Conservation (phyloP, 2,888 invertebrate genomes). For the Troides oblongomaculatus region DNA sequence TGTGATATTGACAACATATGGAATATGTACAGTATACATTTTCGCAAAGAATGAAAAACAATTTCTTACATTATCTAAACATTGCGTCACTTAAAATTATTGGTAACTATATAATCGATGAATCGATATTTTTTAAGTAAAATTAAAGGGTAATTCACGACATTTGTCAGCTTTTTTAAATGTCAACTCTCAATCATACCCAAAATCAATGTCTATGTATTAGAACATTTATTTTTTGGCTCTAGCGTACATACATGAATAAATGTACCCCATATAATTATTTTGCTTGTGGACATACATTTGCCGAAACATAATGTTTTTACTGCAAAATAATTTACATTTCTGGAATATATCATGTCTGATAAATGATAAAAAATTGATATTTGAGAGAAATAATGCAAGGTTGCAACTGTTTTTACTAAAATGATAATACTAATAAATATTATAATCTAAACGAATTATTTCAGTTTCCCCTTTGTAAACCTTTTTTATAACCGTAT, state of each 20-base stretch:
- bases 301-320: neutral
- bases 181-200: neutral
- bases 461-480: neutral
- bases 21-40: constrained; percentile 43
- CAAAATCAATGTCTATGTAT: neutral
- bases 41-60: constrained; percentile 50
- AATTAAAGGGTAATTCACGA: constrained; percentile 11
- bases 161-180: constrained; percentile 7
- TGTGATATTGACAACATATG: constrained; percentile 74
- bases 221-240: constrained; percentile 1
- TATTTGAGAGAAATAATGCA: neutral
- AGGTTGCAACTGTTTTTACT: neutral
- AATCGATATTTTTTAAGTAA: constrained; percentile 30
- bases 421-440: neutral
- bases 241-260: neutral
- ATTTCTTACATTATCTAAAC: constrained; percentile 59
- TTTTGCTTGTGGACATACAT: neutral
- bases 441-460: no score
- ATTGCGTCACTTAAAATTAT: constrained; percentile 67
- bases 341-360: neutral
- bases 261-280: neutral
- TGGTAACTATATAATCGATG: constrained; percentile 65
- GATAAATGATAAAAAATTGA: neutral
- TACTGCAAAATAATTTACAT: neutral
- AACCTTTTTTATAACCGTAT: neutral